These are phyloP conservation scores for Melangyna quadrimaculata DNA, from an alignment of 2,888 invertebrate species.

Conservation along the genomic window DNA sequence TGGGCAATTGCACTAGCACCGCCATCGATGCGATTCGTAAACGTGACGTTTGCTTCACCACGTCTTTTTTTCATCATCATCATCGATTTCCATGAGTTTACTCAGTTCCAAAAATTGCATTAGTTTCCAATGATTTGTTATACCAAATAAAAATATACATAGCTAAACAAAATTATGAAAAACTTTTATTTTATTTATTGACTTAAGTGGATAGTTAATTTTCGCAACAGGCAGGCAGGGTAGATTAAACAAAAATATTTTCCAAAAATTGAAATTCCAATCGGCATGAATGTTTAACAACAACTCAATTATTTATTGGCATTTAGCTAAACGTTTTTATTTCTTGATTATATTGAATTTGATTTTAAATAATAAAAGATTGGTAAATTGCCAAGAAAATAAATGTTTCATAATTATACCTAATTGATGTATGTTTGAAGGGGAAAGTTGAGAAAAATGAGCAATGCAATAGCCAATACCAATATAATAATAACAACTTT, in stretches of 20 bases:
- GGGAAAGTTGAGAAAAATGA: not conserved
- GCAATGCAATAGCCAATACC: not conserved
- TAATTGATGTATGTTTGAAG: too few relatives aligned
- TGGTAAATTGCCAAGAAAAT: not conserved
- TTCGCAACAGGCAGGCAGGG: not conserved
- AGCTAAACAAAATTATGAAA: not conserved
- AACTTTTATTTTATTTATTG: not conserved
- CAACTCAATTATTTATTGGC: not conserved
- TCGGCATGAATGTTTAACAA: not conserved
- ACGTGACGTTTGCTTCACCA: not conserved
- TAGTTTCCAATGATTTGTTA: not conserved
- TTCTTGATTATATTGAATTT: not conserved
- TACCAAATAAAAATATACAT: not conserved
- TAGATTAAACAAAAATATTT: not conserved
- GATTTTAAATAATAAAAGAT: not conserved
- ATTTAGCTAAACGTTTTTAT: not conserved
- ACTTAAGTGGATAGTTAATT: not conserved
- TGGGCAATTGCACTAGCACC: not conserved
- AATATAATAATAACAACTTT: not conserved
- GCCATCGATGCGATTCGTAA: not conserved
- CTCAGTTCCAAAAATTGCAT: slow-evolving; percentile 1
- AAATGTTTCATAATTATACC: not conserved
- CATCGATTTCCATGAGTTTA: not conserved
- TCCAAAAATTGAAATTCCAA: not conserved
- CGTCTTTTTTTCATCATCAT: not conserved